Percentiles rank a stretch among this genome's conserved stretches.
phyloP scores from a whole-genome alignment of 2,888 invertebrate genomes.

The Hypercompe scribonia region DNA sequence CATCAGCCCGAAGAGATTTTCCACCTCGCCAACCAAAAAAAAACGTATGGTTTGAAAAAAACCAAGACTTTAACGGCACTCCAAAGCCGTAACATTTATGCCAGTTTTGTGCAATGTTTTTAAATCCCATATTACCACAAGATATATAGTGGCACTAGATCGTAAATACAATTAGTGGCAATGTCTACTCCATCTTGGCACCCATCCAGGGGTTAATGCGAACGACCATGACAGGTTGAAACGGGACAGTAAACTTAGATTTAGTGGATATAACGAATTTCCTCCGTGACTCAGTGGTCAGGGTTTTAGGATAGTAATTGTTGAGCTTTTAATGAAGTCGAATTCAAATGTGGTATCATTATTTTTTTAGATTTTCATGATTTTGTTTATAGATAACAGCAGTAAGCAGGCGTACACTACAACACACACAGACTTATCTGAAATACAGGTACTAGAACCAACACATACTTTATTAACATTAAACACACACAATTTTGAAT shows the following conservation, averaged over 20 bases:
- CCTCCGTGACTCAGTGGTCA: background rate
- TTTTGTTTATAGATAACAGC: too few relatives aligned
- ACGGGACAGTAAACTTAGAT: background rate
- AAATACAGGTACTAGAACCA: too few relatives aligned
- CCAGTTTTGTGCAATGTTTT: background rate
- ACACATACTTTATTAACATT: too few relatives aligned
- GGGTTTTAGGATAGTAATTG: background rate
- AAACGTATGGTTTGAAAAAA: background rate
- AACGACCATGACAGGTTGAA: background rate
- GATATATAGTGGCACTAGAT: background rate
- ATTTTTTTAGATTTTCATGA: too few relatives aligned
- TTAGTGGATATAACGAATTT: background rate
- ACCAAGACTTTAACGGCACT: background rate
- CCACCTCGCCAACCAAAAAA: too few relatives aligned
- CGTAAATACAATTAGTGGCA: conserved; percentile 10
- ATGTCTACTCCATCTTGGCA: conserved; percentile 1
- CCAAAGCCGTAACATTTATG: background rate
- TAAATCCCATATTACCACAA: background rate
- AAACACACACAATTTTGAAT: too few relatives aligned
- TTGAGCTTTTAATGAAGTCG: background rate
- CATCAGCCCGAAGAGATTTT: too few relatives aligned
- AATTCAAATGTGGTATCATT: too few relatives aligned
- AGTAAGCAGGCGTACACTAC: too few relatives aligned
- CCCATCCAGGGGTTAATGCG: conserved; percentile 1
- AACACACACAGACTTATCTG: too few relatives aligned